Base-by-base conservation (phyloP, 2,888 invertebrate genomes). In the Neocrepidodera transversa region DNA sequence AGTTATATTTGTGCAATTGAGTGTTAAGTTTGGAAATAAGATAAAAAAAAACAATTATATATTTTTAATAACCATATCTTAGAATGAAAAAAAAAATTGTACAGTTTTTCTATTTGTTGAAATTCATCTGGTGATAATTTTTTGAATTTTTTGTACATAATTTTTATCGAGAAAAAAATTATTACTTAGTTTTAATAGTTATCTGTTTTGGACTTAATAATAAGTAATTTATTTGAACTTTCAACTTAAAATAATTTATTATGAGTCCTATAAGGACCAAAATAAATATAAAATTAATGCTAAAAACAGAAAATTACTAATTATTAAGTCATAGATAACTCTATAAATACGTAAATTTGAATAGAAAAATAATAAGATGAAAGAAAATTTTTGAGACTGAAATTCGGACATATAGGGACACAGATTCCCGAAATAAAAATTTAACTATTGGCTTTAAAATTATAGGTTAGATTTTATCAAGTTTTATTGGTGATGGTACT, bases 11-110 rank as follows among this genome's bases (percentile, higher is more conserved):
- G 69, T 67, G 69, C 68, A 68, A 69, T 69, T 68, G 62, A 64
- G 47, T 57, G 66, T 68, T 69, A 67, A 67, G 65, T 67, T 68
- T 69, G 61, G 59, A 63, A 52, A 50, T 40, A 50, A 54, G 6
- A 35, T 56, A 32, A 18, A 55, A 62, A 62, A 49, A 60, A 59
- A 64, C 55, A 50, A 58, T 49, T 58, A 52, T 69, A 69, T 69
- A 69, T 69, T 69, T 69, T 69, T 69, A 68, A 68, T 69, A 68
- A 66, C 57, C 58, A 64, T 64, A 64, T 67, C 66, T 67, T 66
- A 64, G 60, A 64, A 62, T 45, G 55, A 50, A 59, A 38, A 55
- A 52, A 42, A 58, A 50, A 60, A 52, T 60, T 66, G 65, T 66
- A 68, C 65, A 68, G 66, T 58, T 57, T 62, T 64, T 68, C 60